Conservation (phyloP, 2,797 vertebrate genomes). For the Tragelaphus oryx region DNA sequence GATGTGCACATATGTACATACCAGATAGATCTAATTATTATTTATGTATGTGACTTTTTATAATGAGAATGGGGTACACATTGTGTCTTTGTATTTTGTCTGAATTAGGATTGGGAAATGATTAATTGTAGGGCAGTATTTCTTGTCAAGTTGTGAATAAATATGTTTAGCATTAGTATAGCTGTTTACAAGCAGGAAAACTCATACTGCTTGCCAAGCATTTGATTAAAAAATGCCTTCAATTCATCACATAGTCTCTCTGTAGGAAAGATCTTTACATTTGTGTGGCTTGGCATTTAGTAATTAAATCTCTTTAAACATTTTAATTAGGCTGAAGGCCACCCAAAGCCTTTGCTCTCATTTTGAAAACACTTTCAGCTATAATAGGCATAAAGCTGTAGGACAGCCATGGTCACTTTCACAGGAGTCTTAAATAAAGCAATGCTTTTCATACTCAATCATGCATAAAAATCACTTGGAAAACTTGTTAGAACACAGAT, state of each 20-base stretch:
- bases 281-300: conserved; percentile 72
- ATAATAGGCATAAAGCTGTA: not conserved
- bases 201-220: conserved; percentile 73
- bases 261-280: conserved; percentile 78
- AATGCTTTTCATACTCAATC: not conserved
- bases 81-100: conserved; percentile 68
- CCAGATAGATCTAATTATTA: conserved; percentile 86
- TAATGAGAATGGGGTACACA: conserved; percentile 62
- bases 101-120: conserved; percentile 77
- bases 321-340: conserved; percentile 79
- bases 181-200: conserved; percentile 81
- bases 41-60: conserved; percentile 77
- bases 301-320: conserved; percentile 80
- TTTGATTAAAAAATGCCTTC: conserved; percentile 78
- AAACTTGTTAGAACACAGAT: not conserved
- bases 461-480: not conserved
- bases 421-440: not conserved
- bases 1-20: conserved; percentile 83
- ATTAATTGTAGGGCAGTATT: conserved; percentile 82
- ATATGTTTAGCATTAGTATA: conserved; percentile 79
- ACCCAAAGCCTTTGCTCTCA: conserved; percentile 62
- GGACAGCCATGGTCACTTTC: not conserved
- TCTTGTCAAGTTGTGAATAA: conserved; percentile 82
- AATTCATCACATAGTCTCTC: conserved; percentile 78
- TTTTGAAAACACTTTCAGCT: conserved; percentile 48